Percentiles rank a stretch among this genome's conserved stretches.
phyloP scores from a whole-genome alignment of 2,113 vertebrate genomes.

The Hiodon tergisus region DNA sequence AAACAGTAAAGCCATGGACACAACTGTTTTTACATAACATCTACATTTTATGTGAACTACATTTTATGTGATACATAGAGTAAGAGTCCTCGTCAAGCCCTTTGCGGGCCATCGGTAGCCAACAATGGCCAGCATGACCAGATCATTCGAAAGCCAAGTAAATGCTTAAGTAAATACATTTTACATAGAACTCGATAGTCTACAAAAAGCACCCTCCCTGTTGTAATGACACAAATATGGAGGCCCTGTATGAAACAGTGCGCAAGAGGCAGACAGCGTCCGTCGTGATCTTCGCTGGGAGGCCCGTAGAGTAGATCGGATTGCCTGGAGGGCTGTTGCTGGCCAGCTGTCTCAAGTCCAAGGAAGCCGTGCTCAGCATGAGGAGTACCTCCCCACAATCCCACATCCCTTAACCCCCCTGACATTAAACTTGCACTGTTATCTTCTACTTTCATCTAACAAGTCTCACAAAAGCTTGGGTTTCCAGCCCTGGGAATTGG shows the following conservation, averaged over 20 bases:
- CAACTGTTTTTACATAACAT: too few species aligned
- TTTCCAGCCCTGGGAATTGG: background rate
- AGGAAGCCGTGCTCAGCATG: conserved; percentile 16
- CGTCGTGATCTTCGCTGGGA: conserved; percentile 11
- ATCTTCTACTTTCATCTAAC: conserved; percentile 7
- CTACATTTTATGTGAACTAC: too few species aligned
- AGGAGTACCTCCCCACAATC: conserved; percentile 45
- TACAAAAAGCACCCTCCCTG: background rate
- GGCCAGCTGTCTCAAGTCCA: conserved; percentile 36
- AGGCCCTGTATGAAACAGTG: background rate
- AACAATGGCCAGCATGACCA: background rate
- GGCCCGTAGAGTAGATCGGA: conserved; percentile 42
- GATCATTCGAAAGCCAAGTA: background rate
- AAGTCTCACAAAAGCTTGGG: background rate
- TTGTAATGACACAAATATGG: background rate
- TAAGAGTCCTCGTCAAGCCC: background rate
- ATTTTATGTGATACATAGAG: too few species aligned
- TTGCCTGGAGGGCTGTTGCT: conserved; percentile 55
- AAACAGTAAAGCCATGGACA: too few species aligned
- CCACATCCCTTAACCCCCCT: background rate
- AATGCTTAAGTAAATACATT: background rate
- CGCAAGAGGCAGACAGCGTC: conserved; percentile 1
- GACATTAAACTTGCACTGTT: conserved; percentile 39
- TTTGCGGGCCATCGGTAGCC: background rate
- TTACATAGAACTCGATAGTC: background rate